Base-by-base conservation (phyloP, 2,113 vertebrate genomes). In the Casuarius casuarius region DNA sequence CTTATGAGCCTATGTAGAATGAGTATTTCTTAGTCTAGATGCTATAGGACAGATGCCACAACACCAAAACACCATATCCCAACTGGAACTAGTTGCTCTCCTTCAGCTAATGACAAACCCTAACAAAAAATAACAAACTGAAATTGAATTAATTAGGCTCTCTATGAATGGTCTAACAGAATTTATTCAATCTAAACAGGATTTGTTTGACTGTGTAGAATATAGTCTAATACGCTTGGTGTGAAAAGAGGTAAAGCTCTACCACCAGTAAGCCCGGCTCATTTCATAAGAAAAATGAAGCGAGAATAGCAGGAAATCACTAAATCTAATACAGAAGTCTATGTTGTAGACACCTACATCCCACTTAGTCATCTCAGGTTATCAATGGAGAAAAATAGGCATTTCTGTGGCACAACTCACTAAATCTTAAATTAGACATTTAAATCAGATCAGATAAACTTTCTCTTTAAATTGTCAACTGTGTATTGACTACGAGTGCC, bases 351-450 rank as follows among this genome's bases (percentile, higher is more conserved):
- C 16, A 85, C 31, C n/a, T 68, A 3, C 26, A 83, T 23, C 10
- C 72, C 52, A 92, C 29, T 44, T 62, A 58, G 28, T 74, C 31
- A 76, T 73, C 38, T 63, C 31, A 74, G 46, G 23, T 29, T 68
- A 90, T 67, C 26, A 35, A 51, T 75, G 66, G 31, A 92, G 54
- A 92, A 84, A 94, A 89, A 40, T 0, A 63, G 51, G 31, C 25
- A 78, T 72, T 87, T 84, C 61, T 38, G 38, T 54, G 28, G 56
- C 21, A 81, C 42, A 75, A 75, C 84, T 96, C 25, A 93, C 82
- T 91, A 94, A 82, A 89, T 38, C 35, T 44, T 79, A 79, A 33
- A 95, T 91, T 87, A 96, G 77, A 81, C 51, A 28, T 85, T 74
- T 92, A 89, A 93, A 87, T 87, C 72, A 86, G 76, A 92, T 54